Base-by-base conservation (phyloP, 2,797 vertebrate species). In the Danio aesculapii region DNA sequence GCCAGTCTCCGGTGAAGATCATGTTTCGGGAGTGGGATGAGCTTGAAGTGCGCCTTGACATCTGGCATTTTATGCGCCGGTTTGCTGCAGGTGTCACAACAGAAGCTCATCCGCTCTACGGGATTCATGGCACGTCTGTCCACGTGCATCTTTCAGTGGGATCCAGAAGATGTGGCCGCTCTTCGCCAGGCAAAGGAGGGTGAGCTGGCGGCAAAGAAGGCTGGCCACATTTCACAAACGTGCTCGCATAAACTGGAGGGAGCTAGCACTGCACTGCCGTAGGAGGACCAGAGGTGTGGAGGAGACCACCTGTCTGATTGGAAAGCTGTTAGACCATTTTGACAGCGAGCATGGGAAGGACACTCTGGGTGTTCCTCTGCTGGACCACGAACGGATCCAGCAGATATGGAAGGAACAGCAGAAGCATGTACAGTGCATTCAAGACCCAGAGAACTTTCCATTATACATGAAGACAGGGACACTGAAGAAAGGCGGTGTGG, bases 51-150 rank as follows among this genome's bases (percentile, higher is more conserved):
- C 6, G 6, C 63, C 63, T 67, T 1, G 44, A 67, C 44, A 47
- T 67, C 63, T 67, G 63, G n/a, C 44, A 67, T 19, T 67, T 47
- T 17, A 67, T 67, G n/a, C n/a, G 11, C 6, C 44, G 63, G 19
- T 67, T 67, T 67, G n/a, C 44, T 67, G 44, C 63, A 47, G 47
- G 66, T 69, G 47, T 69, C 13, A 69, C 13, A 6, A 69, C 66
- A 69, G 66, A 69, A 47, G 66, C 47, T 69, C 66, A 69, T 69
- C 66, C 47, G 13, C 66, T 69, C 19, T 69, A 69, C 0, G 47
- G 66, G 47, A 69, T 50, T 52, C 49, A 16, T 69, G 47, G 66
- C 66, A 39, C 12, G 19, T 16, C 47, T 52, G 19, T 69, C 19
- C 47, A 10, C 1, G 47, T 68, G 16, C 44, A 47, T 67, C 9